phyloP scores from a whole-genome alignment of 2,113 vertebrate genomes.

The Delphinus delphis region DNA sequence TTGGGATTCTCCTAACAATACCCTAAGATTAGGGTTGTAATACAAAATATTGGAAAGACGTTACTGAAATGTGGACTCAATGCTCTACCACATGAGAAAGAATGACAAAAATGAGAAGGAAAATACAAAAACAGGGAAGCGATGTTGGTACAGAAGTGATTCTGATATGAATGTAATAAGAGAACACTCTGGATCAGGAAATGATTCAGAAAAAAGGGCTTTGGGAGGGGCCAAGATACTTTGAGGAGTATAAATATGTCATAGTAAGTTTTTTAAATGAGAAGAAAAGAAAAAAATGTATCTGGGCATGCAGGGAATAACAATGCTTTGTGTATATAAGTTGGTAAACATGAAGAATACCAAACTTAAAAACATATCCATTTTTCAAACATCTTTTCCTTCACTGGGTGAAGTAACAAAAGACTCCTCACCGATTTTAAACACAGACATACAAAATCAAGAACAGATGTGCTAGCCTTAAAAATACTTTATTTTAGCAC shows the following conservation, averaged over 20 bases:
- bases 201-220: not conserved
- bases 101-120: not conserved
- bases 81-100: not conserved
- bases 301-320: not conserved
- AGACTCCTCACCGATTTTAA: not conserved
- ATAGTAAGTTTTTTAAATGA: not conserved
- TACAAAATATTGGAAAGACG: not conserved
- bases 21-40: not conserved
- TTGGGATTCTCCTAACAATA: not conserved
- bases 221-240: not conserved
- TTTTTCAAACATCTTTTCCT: not conserved
- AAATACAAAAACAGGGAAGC: not conserved
- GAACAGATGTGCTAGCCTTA: not conserved
- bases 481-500: not conserved
- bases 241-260: not conserved
- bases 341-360: conserved; percentile 5
- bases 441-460: not conserved
- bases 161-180: not conserved
- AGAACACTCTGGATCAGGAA: not conserved
- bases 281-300: not conserved
- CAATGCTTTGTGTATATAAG: not conserved
- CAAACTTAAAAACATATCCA: not conserved
- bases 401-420: conserved; percentile 18
- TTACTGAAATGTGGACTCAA: not conserved
- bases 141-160: not conserved